Evolutionary conservation across 2,888 invertebrate genomes (phyloP), one percentile per base, ranked within the genome.

Genomic region (Sesia bembeciformis): DNA sequence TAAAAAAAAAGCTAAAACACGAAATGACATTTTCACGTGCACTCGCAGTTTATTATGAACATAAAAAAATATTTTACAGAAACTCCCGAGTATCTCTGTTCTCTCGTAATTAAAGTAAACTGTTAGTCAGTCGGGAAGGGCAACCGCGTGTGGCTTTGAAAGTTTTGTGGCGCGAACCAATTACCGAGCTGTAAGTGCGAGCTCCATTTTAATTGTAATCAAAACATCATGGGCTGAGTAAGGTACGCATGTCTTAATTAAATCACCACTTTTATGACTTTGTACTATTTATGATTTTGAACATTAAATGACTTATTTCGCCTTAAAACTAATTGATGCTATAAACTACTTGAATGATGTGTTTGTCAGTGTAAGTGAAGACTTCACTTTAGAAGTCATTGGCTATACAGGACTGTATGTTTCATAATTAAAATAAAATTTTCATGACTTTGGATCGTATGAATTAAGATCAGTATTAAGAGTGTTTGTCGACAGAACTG

Each of bases 151-250:
- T 49, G 61, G 59, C 49, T 57, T 57, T 56, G 53, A 61, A 66
- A 64, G 57, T 68, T 62, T 43, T 53, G 53, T 59, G 59, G 62
- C 56, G 58, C 58, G 56, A 50, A 65, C 59, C 62, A 68, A 68
- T 68, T 68, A 57, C 55, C 57, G 60, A 58, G 58, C 39, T 50
- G 39, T 55, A 53, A 58, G 61, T 59, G 62, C 64, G 63, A 64
- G 62, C 61, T 60, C 61, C 62, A 61, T 63, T 69, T 67, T 68
- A 74, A 68, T 70, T 72, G 71, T 71, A 68, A 72, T 71, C 69
- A 74, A 67, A 71, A 71, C 69, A 71, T 63, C 61, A 61, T 7
- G 39, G 39, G 50, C 7, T 50, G 38, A 6, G 5, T 8, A 50
- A 50, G 39, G 39, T 39, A 4, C 4, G 5, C 38, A 50, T 38